Percentiles rank a stretch among this genome's conserved stretches.
Evolutionary conservation across 2,113 vertebrate species (phyloP).

Genomic region (Semnornis frantzii): DNA sequence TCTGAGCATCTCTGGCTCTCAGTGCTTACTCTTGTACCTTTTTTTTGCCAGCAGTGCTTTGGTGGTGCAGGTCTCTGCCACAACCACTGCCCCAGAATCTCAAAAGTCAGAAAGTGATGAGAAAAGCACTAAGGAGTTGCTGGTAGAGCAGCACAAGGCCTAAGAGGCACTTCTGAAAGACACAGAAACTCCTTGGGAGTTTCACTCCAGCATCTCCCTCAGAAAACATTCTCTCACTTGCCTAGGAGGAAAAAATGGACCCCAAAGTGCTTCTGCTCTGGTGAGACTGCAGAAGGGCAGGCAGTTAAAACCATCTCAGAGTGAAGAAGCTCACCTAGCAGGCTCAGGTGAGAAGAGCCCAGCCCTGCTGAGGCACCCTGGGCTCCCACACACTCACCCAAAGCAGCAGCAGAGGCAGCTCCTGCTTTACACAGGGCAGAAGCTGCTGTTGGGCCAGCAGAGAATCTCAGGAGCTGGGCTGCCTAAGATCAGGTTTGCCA

Average conservation of each 20-base stretch:
- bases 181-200: background rate
- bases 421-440: background rate
- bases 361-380: background rate
- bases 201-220: background rate
- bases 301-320: background rate
- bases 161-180: background rate
- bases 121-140: background rate
- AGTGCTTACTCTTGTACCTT: background rate
- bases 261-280: background rate
- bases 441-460: background rate
- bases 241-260: background rate
- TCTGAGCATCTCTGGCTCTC: background rate
- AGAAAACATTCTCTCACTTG: background rate
- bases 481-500: accelerated
- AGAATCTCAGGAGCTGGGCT: background rate
- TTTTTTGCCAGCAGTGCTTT: background rate
- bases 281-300: background rate
- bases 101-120: background rate
- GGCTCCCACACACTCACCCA: background rate
- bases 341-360: background rate
- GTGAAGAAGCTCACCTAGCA: background rate
- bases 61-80: background rate
- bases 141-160: background rate
- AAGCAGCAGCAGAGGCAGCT: background rate
- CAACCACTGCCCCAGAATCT: background rate